Conservation (phyloP, 2,888 invertebrate species). For the Carcina quercana region DNA sequence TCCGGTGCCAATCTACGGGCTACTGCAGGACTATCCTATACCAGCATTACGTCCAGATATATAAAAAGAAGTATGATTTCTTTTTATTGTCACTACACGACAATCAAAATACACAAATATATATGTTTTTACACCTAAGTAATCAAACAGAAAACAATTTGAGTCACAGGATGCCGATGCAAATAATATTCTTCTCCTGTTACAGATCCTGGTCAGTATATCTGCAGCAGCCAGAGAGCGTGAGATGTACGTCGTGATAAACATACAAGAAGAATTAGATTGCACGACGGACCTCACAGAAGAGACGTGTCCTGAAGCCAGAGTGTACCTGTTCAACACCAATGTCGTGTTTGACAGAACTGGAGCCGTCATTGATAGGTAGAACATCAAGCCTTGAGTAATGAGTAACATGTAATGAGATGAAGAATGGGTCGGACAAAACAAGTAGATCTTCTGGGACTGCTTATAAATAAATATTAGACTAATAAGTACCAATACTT, state of each 20-base stretch:
- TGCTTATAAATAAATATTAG: no score
- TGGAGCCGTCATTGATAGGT: slow-evolving; percentile 82
- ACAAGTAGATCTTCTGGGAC: no score
- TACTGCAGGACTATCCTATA: slow-evolving; percentile 34
- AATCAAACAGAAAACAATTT: no score
- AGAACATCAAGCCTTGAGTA: no score
- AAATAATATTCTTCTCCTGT: no score
- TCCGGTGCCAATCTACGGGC: slow-evolving; percentile 46
- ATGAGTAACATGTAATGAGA: no score
- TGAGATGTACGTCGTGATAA: slow-evolving; percentile 80
- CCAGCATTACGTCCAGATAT: slow-evolving; percentile 43
- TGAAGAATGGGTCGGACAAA: no score
- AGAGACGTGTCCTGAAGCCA: slow-evolving; percentile 66
- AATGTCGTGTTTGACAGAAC: slow-evolving; percentile 84
- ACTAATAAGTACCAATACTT: no score
- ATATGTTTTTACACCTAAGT: no score
- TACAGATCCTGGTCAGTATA: slow-evolving; percentile 69
- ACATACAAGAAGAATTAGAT: slow-evolving; percentile 77
- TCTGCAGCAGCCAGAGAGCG: slow-evolving; percentile 75
- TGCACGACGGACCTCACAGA: slow-evolving; percentile 58
- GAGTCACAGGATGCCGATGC: no score
- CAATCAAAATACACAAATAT: no score
- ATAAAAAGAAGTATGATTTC: slow-evolving; percentile 53
- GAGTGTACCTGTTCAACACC: slow-evolving; percentile 79
- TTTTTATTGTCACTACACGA: no score